Evolutionary conservation across 2,888 invertebrate genomes (phyloP), one percentile per base, ranked within the genome.

Genomic region (Tryphoninae sp.): DNA sequence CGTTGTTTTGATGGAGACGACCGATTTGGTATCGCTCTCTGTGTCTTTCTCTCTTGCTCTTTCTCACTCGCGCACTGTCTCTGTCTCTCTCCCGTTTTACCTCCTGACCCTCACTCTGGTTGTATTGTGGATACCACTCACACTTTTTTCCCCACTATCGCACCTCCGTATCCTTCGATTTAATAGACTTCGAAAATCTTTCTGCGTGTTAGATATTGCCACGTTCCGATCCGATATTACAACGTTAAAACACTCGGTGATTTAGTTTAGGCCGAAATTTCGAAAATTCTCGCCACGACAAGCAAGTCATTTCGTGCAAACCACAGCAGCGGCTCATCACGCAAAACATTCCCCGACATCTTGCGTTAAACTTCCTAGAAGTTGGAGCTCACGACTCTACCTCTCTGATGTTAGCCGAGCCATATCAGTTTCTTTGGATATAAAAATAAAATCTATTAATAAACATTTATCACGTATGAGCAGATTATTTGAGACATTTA

Each of bases 261-360:
- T 88, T 89, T 87, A 85, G 84, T 85, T 89, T 89, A 89, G 88
- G 89, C 87, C 87, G 86, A 76, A 86, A 88, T 89, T 88, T 88
- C 78, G 86, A 81, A 85, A 86, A 86, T 80, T 78, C 86, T 86
- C 84, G 86, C 85, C 87, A 85, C 86, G 86, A 88, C 79, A 86
- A 88, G 88, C 88, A 89, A 90, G 86, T 90, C 90, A 91, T 91
- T 89, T 89, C 89, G 88, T 86, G 84, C 77, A 81, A 78, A 84
- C 75, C 84, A 84, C 82, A 83, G 78, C 85, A 85, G 85, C 83
- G 84, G 84, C 84, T 84, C 87, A 84, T 89, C 88, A 84, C 90
- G 89, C 88, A 88, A 90, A 90, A 90, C 89, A 90, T 89, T 87
- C 89, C 88, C 90, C 90, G 90, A 91, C 90, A 91, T 91, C 89